Conservation (phyloP, 2,888 invertebrate genomes). For the Laothoe populi region DNA sequence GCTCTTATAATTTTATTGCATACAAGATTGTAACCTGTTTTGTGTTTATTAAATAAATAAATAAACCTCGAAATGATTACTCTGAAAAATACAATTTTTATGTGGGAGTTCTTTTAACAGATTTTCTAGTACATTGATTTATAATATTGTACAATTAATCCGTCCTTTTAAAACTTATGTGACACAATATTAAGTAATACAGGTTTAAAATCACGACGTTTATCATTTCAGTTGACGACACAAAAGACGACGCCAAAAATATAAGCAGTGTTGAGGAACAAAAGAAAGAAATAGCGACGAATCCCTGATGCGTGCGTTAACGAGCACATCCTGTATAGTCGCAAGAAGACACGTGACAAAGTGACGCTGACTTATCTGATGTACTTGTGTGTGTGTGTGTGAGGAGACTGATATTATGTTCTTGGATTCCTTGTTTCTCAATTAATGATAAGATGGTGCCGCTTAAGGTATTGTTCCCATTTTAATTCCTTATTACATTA, state of each 20-base stretch:
- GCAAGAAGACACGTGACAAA: slow-evolving; percentile 5
- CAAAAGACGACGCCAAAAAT: slow-evolving; percentile 86
- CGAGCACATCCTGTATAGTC: slow-evolving; percentile 4
- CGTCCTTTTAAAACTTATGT: too few relatives aligned
- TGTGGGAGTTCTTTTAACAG: too few relatives aligned
- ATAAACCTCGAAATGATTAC: too few relatives aligned
- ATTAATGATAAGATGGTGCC: not conserved
- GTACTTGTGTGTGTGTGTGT: slow-evolving; percentile 4
- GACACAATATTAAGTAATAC: not conserved
- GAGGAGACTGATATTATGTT: slow-evolving; percentile 13
- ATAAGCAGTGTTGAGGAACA: slow-evolving; percentile 85
- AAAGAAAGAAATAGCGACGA: slow-evolving; percentile 87
- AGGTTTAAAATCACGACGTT: not conserved
- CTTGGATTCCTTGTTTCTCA: not conserved
- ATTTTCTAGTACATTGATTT: too few relatives aligned
- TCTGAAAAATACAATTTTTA: too few relatives aligned
- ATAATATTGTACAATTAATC: too few relatives aligned
- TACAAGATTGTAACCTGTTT: too few relatives aligned
- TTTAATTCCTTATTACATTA: not conserved
- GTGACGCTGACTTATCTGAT: slow-evolving; percentile 10
- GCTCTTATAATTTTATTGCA: too few relatives aligned
- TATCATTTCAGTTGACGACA: slow-evolving; percentile 84
- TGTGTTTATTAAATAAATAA: too few relatives aligned
- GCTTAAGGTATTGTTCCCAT: not conserved
- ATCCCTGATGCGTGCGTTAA: slow-evolving; percentile 84